Conservation (phyloP, 2,113 vertebrate species). For the Marmota flaviventris region DNA sequence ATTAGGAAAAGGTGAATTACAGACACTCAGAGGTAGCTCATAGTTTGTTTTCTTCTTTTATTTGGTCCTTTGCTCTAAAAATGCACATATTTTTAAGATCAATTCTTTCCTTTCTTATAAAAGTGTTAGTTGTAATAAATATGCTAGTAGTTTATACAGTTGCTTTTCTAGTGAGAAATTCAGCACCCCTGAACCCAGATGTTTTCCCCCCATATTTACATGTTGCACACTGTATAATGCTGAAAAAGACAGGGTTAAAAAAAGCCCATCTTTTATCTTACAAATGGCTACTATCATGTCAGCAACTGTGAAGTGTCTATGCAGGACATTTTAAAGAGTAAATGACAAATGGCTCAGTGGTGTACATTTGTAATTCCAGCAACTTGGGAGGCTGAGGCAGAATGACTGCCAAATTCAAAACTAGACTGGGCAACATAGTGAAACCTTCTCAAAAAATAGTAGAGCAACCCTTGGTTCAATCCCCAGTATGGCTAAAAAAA, state of each 20-base stretch:
- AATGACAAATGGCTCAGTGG: not conserved
- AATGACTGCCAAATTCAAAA: not conserved
- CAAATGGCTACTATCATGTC: not conserved
- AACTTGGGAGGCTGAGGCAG: not conserved
- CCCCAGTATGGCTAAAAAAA: not conserved
- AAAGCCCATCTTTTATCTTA: not conserved
- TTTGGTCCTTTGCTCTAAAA: constrained; percentile 56
- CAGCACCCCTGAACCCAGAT: not conserved
- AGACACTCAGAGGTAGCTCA: constrained; percentile 58
- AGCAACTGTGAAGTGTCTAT: not conserved
- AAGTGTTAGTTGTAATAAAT: constrained; percentile 43
- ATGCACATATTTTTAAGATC: constrained; percentile 21
- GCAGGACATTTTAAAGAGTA: not conserved
- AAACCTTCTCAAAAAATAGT: not conserved
- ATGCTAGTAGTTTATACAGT: not conserved
- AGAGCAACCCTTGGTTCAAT: not conserved
- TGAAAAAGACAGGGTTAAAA: not conserved
- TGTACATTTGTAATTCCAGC: not conserved
- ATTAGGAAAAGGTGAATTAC: constrained; percentile 57
- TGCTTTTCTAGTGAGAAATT: constrained; percentile 27
- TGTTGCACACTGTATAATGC: not conserved
- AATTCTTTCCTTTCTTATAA: not conserved
- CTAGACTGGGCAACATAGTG: not conserved
- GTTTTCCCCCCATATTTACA: constrained; percentile 22
- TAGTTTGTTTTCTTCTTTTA: not conserved